Percentiles rank a stretch among this genome's conserved stretches.
Evolutionary conservation across 2,113 vertebrate genomes (phyloP).

Genomic region (Lasiurus cinereus): DNA sequence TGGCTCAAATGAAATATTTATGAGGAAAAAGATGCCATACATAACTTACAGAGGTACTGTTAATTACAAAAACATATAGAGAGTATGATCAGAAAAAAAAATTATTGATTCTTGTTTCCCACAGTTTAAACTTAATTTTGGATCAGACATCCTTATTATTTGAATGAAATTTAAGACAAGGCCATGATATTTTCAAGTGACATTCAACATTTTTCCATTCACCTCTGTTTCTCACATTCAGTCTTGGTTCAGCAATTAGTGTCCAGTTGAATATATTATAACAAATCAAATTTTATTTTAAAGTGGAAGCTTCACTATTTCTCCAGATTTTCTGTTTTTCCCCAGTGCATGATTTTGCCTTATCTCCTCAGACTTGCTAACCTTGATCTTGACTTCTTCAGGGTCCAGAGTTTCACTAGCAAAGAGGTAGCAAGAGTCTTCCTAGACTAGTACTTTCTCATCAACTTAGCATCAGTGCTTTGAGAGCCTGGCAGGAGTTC

Average conservation of each 20-base stretch:
- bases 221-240: not conserved
- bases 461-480: not conserved
- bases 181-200: not conserved
- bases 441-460: not conserved
- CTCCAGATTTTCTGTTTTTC: not conserved
- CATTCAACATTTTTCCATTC: not conserved
- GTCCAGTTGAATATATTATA: not conserved
- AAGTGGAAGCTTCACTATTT: not conserved
- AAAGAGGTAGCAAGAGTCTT: not conserved
- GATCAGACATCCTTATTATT: not conserved
- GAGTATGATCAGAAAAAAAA: not conserved
- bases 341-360: not conserved
- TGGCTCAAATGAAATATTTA: conserved; percentile 68
- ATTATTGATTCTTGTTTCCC: not conserved
- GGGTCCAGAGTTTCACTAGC: not conserved
- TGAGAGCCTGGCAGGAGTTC: not conserved
- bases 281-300: not conserved
- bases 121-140: not conserved
- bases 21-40: not conserved
- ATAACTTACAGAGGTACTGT: not conserved
- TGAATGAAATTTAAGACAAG: not conserved
- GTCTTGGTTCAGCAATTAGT: not conserved
- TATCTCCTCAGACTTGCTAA: not conserved
- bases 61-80: not conserved
- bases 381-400: not conserved